Evolutionary conservation across 2,888 invertebrate genomes (phyloP).

Genomic region (Germaria angustata): DNA sequence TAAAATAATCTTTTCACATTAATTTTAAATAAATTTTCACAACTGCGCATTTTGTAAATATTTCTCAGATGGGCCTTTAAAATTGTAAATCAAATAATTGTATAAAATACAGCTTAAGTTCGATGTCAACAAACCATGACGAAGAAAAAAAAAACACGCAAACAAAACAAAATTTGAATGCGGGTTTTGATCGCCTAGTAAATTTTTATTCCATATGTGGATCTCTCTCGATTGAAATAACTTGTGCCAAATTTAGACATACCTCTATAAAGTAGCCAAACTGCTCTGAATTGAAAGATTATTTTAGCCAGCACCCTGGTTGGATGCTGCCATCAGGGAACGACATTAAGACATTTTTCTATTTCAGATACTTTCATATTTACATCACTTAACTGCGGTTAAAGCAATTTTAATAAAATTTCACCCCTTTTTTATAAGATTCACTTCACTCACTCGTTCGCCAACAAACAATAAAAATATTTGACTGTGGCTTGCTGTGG

Average conservation of each 20-base stretch:
- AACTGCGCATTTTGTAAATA: slow-evolving; percentile 7
- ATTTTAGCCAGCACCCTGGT: not conserved
- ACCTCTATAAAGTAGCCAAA: slow-evolving; percentile 26
- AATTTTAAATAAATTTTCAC: not conserved
- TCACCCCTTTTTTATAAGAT: slow-evolving; percentile 43
- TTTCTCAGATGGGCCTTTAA: not conserved
- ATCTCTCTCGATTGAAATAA: slow-evolving; percentile 15
- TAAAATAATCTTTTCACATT: not conserved
- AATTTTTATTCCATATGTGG: slow-evolving; percentile 28
- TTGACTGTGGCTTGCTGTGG: slow-evolving; percentile 44
- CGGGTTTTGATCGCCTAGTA: not conserved
- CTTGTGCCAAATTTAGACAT: slow-evolving; percentile 25
- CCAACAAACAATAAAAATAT: slow-evolving; percentile 15
- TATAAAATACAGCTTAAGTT: not conserved
- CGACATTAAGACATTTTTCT: not conserved
- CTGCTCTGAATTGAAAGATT: not conserved
- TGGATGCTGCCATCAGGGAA: slow-evolving; percentile 4
- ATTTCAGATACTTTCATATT: not conserved
- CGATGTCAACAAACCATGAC: slow-evolving; percentile 27
- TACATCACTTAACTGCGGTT: slow-evolving; percentile 1
- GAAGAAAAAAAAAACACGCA: not conserved
- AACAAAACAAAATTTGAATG: not conserved
- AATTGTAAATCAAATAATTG: not conserved
- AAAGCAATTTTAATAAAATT: slow-evolving; percentile 25
- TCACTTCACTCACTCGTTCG: not conserved